These are phyloP conservation scores for Exaiptasia diaphana DNA, from an alignment of 64 coral and sea anemone species.

Conservation along the genomic window DNA sequence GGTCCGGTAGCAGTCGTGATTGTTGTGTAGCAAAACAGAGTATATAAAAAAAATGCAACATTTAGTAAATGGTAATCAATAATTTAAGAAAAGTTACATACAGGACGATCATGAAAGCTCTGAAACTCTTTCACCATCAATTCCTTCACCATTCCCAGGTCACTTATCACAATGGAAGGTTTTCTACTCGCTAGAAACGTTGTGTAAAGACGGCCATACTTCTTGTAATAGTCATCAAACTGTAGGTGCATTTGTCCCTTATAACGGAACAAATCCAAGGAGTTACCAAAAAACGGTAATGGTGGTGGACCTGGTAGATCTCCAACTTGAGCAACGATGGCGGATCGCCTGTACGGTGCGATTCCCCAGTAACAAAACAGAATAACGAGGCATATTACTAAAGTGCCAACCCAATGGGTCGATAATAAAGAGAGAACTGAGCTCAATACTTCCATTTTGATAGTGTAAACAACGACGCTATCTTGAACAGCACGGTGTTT, in stretches of 20 bases:
- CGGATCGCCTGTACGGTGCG: not conserved
- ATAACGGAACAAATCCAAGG: not conserved
- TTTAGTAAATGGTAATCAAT: too few species aligned
- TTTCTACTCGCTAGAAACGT: not conserved
- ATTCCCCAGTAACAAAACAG: too few species aligned
- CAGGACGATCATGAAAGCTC: conserved; percentile 25
- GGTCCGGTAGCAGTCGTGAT: too few species aligned
- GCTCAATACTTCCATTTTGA: too few species aligned
- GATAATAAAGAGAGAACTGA: too few species aligned
- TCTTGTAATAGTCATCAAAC: conserved; percentile 32
- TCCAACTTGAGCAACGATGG: not conserved
- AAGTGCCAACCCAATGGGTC: too few species aligned
- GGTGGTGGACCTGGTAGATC: conserved; percentile 17
- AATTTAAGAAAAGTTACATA: too few species aligned
- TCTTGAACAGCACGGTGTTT: too few species aligned
- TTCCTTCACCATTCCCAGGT: conserved; percentile 34
- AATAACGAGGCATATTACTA: too few species aligned
- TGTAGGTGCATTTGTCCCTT: conserved; percentile 27
- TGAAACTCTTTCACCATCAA: conserved; percentile 46
- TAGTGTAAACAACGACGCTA: too few species aligned
- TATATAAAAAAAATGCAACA: too few species aligned
- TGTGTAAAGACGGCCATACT: conserved; percentile 18
- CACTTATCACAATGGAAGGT: not conserved
- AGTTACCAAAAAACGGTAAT: not conserved
- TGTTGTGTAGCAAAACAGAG: too few species aligned